Evolutionary conservation across 1,140 invertebrate species (phyloP).

Genomic region (Teleopsis dalmanni): DNA sequence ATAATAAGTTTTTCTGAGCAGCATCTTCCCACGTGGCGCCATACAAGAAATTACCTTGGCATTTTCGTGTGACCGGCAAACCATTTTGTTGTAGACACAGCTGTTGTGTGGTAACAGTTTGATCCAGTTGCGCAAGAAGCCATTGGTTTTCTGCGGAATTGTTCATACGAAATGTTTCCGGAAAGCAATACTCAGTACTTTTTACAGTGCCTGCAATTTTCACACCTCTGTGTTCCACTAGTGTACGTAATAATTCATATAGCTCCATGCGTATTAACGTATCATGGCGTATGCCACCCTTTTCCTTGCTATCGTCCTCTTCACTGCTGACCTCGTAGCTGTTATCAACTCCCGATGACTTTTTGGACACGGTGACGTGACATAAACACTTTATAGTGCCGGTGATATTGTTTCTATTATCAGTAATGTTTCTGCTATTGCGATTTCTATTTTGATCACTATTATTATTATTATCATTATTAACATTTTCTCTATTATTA

Average conservation of each 20-base stretch:
- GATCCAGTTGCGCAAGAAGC: conserved; percentile 17
- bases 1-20: background rate
- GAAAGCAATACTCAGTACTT: conserved; percentile 34
- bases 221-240: background rate
- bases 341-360: conserved; percentile 15
- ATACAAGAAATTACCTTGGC: conserved; percentile 28
- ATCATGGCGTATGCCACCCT: conserved; percentile 14
- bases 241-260: conserved; percentile 5
- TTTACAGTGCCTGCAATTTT: conserved; percentile 14
- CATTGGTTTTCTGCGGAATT: too few relatives aligned
- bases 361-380: conserved; percentile 16
- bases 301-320: conserved; percentile 14
- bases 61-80: conserved; percentile 22
- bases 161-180: too few relatives aligned
- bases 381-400: conserved; percentile 12
- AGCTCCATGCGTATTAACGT: conserved; percentile 12
- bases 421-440: too few relatives aligned
- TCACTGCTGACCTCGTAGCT: conserved; percentile 18
- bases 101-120: conserved; percentile 14
- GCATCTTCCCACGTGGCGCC: conserved; percentile 27
- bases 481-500: too few relatives aligned
- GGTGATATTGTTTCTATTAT: conserved; percentile 12
- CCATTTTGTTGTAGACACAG: conserved; percentile 30
- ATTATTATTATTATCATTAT: too few relatives aligned
- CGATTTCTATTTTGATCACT: too few relatives aligned